Evolutionary conservation across 2,113 vertebrate genomes (phyloP).

Genomic region (Morone chrysops): DNA sequence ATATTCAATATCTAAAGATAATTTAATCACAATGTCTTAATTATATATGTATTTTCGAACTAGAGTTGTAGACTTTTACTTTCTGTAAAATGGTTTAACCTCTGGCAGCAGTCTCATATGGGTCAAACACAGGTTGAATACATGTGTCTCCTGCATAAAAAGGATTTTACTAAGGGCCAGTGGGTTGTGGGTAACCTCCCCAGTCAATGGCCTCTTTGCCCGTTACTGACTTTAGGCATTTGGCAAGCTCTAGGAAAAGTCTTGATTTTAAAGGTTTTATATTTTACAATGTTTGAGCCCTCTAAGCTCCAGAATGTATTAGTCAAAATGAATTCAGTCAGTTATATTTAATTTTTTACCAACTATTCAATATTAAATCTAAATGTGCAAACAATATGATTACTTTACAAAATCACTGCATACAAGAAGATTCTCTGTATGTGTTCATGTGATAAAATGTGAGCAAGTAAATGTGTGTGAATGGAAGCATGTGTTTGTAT

Average conservation of each 20-base stretch:
- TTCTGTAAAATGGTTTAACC: neutral
- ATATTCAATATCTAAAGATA: neutral
- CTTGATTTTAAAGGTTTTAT: neutral
- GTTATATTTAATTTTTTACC: neutral
- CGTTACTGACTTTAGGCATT: neutral
- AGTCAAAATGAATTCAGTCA: constrained; percentile 1
- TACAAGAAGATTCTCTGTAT: neutral
- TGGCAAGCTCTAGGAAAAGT: neutral
- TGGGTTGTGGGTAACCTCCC: neutral
- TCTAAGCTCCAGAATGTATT: constrained; percentile 12
- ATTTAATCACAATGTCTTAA: constrained; percentile 8
- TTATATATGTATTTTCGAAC: neutral
- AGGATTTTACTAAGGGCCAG: neutral
- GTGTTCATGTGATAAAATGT: neutral
- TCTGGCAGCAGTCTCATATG: neutral
- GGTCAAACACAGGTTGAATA: neutral
- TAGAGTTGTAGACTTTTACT: neutral
- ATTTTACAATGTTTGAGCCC: neutral
- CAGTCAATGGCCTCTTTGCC: constrained; percentile 1
- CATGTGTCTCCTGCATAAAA: neutral
- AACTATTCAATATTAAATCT: neutral
- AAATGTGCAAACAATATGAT: neutral
- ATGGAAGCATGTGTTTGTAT: constrained; percentile 11
- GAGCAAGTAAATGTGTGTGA: neutral
- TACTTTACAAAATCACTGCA: neutral